Evolutionary conservation across 2,888 invertebrate species (phyloP), one percentile per base, ranked within the genome.

Genomic region (Hyposoter dolosus): DNA sequence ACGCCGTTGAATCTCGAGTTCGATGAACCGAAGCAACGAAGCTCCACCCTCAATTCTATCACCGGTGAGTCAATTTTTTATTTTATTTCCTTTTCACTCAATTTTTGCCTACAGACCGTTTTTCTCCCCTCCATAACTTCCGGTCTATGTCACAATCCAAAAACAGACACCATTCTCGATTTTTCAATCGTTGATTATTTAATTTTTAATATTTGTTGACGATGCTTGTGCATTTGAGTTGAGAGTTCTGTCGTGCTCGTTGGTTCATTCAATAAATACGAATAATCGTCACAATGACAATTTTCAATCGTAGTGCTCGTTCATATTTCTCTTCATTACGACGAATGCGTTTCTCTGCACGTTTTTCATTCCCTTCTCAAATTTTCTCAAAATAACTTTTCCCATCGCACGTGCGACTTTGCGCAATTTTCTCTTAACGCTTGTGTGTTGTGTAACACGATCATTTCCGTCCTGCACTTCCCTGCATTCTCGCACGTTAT

Each of bases 1-100:
- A 98, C 98, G 1, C 98, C 98, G 0, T 96, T 98, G 88, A 98
- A 98, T 94, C 96, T 97, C 90, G 96, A 97, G 92, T 98, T 97
- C 92, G 96, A 96, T 89, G 96, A 96, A 83, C 95, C 95, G 79
- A 96, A 96, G 91, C 95, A 96, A 89, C 94, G 96, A 88, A 96
- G 96, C 86, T 96, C 97, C 17, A 96, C 97, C 0, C 95, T 97
- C 86, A 97, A 97, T 94, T 97, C 97, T 28, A 97, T 97, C 90
- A 96, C 97, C 93, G 97, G 97, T 97, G 94, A 94, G 92, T 89
- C 56, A 40, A 56, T 78, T 75, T 17, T 32, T 69, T 65, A 60
- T 53, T 40, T 43, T 40, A 43, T 63, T 63, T 35, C 47, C 69
- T n/a, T 82, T 12, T n/a, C 65, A n/a, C 40, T 66, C 63, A 28